Evolutionary conservation across 2,113 vertebrate genomes (phyloP), one percentile per base, ranked within the genome.

Genomic region (Castor canadensis): DNA sequence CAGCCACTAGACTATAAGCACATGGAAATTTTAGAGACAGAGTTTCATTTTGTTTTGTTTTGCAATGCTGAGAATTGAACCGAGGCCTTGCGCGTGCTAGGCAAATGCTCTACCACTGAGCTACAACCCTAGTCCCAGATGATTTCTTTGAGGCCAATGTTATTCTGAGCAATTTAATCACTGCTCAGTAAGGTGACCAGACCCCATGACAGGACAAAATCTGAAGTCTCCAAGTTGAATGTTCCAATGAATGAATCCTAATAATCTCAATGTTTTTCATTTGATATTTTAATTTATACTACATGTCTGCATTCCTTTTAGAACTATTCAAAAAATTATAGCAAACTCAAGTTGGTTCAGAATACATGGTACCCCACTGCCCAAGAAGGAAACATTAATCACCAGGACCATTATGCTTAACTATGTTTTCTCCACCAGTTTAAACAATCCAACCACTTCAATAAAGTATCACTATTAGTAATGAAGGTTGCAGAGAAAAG

Each of bases 341-440:
- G 16, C n/a, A 97, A 73, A 64, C 4, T 56, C 38, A 54, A 47
- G 28, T 62, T 72, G 15, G 84, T 96, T 87, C 35, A 67, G 38
- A 88, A 82, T 45, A 16, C 67, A 1, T 58, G 17, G 49, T 66
- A 7, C 9, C 66, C 60, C 40, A 8, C 0, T 92, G 66, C 72
- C 66, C 77, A 85, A 58, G 26, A 88, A 32, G 81, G 20, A 91
- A 82, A 69, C 73, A 87, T 82, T 76, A 77, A 85, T 93, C 82
- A 80, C 49, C 62, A 75, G 67, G 56, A 90, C 69, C 43, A 77
- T 79, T 82, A 86, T 60, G 82, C 35, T 95, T 88, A 94, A 79
- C 54, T 96, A 10, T 85, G 62, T 30, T 92, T 95, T 82, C 85
- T 94, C 45, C 43, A 26, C 4, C 43, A n/a, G 22, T 66, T 91